A percentile compares a stretch with the other conserved stretches of the same genome.
phyloP scores from a whole-genome alignment of 53 echinoderm and acorn worm genomes.

The Hippasteria phrygiana region DNA sequence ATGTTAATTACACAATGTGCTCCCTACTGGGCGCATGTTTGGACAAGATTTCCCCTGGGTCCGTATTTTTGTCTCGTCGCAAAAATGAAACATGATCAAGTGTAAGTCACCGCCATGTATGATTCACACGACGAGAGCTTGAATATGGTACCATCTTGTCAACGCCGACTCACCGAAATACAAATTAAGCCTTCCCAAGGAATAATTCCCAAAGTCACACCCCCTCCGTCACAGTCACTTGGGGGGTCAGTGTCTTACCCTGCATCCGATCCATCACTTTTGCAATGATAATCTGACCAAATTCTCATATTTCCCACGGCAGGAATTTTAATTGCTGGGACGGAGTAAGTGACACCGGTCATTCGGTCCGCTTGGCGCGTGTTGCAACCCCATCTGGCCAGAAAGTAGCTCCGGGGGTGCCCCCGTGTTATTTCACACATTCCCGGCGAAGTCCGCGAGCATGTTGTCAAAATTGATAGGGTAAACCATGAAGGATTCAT shows the following conservation, averaged over 20 bases:
- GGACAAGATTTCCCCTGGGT: neutral
- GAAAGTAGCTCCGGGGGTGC: neutral
- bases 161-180: too few relatives aligned
- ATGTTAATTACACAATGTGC: too few relatives aligned
- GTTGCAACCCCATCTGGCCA: neutral
- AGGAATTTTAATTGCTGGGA: constrained; percentile 39
- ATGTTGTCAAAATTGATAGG: neutral
- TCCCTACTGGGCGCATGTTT: neutral
- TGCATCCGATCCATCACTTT: neutral
- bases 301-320: constrained; percentile 8
- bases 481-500: neutral
- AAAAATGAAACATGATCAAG: too few relatives aligned
- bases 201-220: neutral
- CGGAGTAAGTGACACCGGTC: constrained; percentile 17
- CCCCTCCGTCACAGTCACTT: too few relatives aligned
- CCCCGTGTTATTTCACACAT: neutral
- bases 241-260: too few relatives aligned
- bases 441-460: neutral
- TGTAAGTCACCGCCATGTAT: too few relatives aligned
- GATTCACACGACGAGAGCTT: too few relatives aligned
- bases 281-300: constrained; percentile 3
- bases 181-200: too few relatives aligned
- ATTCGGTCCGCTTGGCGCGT: neutral
- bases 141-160: too few relatives aligned
- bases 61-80: too few relatives aligned